Evolutionary conservation across 2,888 invertebrate species (phyloP).

Genomic region (Pristionchus exspectatus): DNA sequence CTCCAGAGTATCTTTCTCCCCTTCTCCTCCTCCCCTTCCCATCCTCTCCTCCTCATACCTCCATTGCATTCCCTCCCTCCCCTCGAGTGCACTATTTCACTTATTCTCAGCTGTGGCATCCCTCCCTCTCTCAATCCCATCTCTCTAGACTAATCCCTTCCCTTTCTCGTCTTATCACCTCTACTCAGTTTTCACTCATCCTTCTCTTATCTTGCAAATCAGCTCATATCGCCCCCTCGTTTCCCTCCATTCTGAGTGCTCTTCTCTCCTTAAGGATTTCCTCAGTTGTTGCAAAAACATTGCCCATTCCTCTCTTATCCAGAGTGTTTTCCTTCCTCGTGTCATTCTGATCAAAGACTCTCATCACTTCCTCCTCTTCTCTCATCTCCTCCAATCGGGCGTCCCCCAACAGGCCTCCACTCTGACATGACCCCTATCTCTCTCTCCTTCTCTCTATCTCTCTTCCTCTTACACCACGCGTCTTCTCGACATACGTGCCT

Average conservation of each 20-base stretch:
- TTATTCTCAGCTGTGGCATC: constrained; percentile 43
- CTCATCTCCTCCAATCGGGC: not conserved
- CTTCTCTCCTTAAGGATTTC: not conserved
- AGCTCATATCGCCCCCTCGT: constrained; percentile 16
- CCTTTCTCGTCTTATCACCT: constrained; percentile 27
- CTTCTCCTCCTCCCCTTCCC: constrained; percentile 1
- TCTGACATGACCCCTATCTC: constrained; percentile 24
- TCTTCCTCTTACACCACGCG: not conserved
- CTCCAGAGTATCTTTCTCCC: not conserved
- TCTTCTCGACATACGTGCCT: constrained; percentile 11
- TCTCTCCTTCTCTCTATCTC: not conserved
- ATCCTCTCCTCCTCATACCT: not conserved
- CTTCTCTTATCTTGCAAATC: constrained; percentile 31
- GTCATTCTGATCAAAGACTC: not conserved
- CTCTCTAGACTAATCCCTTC: not conserved
- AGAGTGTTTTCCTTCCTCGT: constrained; percentile 2
- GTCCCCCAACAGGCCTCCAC: constrained; percentile 4
- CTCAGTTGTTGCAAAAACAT: constrained; percentile 24
- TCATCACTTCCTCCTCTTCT: not conserved
- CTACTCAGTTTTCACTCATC: constrained; percentile 21
- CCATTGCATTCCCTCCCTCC: not conserved
- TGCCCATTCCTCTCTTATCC: not conserved
- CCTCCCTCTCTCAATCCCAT: constrained; percentile 21
- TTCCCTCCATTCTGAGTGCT: not conserved
- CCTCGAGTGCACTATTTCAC: constrained; percentile 29